Conservation (phyloP, 2,888 invertebrate species). For the Junonia oenone region DNA sequence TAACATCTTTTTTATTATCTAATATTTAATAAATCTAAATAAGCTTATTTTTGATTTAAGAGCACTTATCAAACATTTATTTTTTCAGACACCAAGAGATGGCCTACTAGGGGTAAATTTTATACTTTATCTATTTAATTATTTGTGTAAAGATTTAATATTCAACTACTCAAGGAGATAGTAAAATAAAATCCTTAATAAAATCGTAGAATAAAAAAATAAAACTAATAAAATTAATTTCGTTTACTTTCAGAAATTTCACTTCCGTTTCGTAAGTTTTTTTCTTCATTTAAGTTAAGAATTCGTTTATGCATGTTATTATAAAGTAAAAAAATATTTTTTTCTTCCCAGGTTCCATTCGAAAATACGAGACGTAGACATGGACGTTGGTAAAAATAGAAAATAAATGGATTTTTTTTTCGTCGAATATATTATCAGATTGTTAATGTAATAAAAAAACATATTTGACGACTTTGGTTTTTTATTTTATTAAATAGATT, state of each 20-base stretch:
- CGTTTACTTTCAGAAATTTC: slow-evolving; percentile 9
- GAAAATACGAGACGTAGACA: neutral
- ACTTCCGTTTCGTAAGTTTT: slow-evolving; percentile 18
- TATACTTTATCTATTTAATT: no score
- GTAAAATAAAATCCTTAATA: no score
- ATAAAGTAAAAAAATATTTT: neutral
- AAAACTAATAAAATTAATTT: neutral
- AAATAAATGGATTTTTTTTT: neutral
- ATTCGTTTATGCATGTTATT: no score
- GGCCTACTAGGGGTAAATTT: slow-evolving; percentile 15
- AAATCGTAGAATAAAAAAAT: neutral
- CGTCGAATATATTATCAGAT: no score
- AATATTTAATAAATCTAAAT: neutral
- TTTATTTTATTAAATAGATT: no score
- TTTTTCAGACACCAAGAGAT: slow-evolving; percentile 13
- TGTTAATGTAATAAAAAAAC: no score
- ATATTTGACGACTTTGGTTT: neutral
- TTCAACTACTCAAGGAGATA: neutral
- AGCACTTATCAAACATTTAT: no score
- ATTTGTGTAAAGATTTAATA: neutral
- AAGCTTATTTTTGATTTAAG: neutral
- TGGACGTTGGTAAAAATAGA: neutral
- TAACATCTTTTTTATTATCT: neutral
- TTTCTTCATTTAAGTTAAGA: no score
- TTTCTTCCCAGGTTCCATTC: neutral